Percentiles rank a stretch among this genome's conserved stretches.
Evolutionary conservation across 2,888 invertebrate genomes (phyloP).

Genomic region (Drosophila aldrichi): DNA sequence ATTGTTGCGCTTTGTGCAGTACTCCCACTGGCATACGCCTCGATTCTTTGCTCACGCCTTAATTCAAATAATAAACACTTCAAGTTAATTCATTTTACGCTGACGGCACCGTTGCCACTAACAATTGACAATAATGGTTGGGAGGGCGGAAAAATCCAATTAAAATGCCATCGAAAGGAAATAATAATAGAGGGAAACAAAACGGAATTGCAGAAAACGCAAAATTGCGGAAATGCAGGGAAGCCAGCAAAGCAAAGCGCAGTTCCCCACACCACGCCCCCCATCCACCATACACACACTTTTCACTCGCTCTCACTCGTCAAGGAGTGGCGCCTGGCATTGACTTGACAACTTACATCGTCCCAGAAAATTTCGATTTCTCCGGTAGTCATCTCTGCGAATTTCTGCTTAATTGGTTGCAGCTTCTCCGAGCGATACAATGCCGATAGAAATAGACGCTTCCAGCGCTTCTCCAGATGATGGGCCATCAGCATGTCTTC

Average conservation of each 20-base stretch:
- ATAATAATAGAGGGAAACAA: constrained; percentile 83
- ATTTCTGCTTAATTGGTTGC: constrained; percentile 93
- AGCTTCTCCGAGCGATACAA: constrained; percentile 89
- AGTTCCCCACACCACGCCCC: constrained; percentile 19
- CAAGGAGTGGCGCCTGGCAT: constrained; percentile 1
- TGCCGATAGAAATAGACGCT: constrained; percentile 89
- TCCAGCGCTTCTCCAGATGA: constrained; percentile 89
- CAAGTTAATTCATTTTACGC: constrained; percentile 83
- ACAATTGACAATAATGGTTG: constrained; percentile 82
- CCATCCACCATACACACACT: too few species aligned
- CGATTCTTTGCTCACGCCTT: constrained; percentile 47
- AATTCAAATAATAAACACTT: constrained; percentile 84
- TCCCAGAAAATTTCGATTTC: constrained; percentile 87
- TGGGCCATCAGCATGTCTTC: constrained; percentile 86
- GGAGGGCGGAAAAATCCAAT: constrained; percentile 84
- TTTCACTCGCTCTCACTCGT: not conserved
- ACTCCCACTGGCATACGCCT: constrained; percentile 13
- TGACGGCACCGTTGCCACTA: constrained; percentile 55
- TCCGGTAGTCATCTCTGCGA: constrained; percentile 91
- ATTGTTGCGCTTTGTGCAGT: constrained; percentile 61
- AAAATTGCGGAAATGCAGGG: constrained; percentile 77
- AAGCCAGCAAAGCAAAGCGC: constrained; percentile 18
- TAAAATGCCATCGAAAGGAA: constrained; percentile 84
- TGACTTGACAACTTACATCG: constrained; percentile 79
- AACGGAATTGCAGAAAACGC: constrained; percentile 74